phyloP scores from a whole-genome alignment of 2,888 invertebrate species.

The Hydriomena furcata region DNA sequence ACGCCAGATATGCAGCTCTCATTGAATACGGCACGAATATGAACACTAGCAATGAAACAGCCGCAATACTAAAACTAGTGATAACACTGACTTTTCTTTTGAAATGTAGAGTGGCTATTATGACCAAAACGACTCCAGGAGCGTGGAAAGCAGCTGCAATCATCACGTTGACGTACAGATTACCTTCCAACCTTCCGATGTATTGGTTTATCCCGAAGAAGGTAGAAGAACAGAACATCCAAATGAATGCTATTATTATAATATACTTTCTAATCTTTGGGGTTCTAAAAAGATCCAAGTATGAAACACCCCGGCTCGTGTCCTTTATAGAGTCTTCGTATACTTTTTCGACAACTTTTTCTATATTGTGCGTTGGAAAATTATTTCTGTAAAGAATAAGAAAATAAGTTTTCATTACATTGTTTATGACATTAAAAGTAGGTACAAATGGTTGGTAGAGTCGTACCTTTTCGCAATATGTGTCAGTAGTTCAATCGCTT shows the following conservation, averaged over 20 bases:
- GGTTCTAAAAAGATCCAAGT: constrained; percentile 86
- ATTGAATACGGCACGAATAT: constrained; percentile 58
- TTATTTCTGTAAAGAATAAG: constrained; percentile 65
- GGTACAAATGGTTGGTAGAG: too few species aligned
- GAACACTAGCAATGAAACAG: constrained; percentile 60
- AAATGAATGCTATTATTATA: constrained; percentile 86
- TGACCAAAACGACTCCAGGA: constrained; percentile 59
- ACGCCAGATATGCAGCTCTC: constrained; percentile 81
- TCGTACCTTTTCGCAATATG: constrained; percentile 81
- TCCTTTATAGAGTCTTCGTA: constrained; percentile 46
- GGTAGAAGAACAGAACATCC: constrained; percentile 91
- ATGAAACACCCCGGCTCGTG: constrained; percentile 47
- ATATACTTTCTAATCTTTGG: constrained; percentile 87
- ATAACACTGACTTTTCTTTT: constrained; percentile 60
- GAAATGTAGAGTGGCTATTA: constrained; percentile 58
- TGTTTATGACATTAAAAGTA: too few species aligned
- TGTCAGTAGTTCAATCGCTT: constrained; percentile 85
- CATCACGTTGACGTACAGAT: constrained; percentile 91
- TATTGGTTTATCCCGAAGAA: constrained; percentile 93
- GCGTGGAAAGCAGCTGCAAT: constrained; percentile 81
- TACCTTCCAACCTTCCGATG: constrained; percentile 88
- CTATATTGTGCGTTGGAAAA: constrained; percentile 58
- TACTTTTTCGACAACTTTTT: constrained; percentile 57
- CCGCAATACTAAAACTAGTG: constrained; percentile 57
- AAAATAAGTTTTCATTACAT: too few species aligned